phyloP scores from a whole-genome alignment of 2,113 vertebrate species.

The Formicarius rufipectus region DNA sequence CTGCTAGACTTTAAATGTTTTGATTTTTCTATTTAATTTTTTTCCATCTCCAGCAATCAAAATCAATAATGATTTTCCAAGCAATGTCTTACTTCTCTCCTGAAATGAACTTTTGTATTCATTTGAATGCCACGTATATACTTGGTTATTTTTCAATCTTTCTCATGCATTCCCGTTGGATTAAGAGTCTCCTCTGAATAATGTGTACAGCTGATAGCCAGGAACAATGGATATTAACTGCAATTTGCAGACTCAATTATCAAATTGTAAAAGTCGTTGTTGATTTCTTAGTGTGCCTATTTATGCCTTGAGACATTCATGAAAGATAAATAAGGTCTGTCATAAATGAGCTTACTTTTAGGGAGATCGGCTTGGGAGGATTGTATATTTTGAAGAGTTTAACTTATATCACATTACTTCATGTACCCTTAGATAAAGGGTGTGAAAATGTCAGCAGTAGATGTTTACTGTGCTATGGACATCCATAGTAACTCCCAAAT shows the following conservation, averaged over 20 bases:
- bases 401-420: neutral
- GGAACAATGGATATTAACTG: neutral
- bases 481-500: neutral
- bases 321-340: neutral
- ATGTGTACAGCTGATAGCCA: neutral
- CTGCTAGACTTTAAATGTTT: neutral
- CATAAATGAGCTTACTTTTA: neutral
- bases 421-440: neutral
- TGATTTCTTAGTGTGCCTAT: neutral
- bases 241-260: conserved; percentile 2
- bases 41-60: neutral
- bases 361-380: neutral
- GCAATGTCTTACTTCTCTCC: neutral
- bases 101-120: neutral
- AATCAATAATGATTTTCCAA: neutral
- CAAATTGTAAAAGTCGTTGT: neutral
- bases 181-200: neutral
- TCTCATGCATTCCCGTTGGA: neutral
- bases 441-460: neutral
- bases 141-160: neutral
- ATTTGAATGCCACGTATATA: neutral
- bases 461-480: neutral
- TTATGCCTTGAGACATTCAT: neutral
- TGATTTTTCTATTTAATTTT: neutral
- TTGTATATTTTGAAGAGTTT: neutral